Evolutionary conservation across 2,888 invertebrate species (phyloP).

Genomic region (Nephrotoma flavescens): DNA sequence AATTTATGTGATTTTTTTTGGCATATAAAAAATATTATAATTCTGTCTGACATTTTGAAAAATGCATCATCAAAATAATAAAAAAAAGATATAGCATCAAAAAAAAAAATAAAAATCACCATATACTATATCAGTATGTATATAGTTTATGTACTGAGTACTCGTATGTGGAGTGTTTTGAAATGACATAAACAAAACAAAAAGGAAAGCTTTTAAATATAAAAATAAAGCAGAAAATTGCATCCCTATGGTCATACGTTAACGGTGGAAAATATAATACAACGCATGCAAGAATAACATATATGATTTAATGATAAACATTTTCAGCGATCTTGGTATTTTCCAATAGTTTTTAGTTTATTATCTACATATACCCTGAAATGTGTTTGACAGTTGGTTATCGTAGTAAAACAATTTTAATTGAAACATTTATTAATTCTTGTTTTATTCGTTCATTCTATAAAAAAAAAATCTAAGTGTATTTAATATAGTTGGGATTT

Average conservation of each 20-base stretch:
- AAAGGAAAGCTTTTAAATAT: neutral
- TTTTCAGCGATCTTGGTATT: neutral
- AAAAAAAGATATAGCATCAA: neutral
- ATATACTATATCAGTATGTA: neutral
- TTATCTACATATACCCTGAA: too few relatives aligned
- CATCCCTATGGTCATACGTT: neutral
- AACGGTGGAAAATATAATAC: neutral
- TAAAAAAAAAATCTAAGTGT: too few relatives aligned
- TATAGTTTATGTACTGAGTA: neutral
- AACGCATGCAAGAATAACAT: neutral
- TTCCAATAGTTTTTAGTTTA: neutral
- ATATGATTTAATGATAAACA: neutral
- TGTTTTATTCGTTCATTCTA: too few relatives aligned
- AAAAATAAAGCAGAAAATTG: neutral
- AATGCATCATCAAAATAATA: neutral
- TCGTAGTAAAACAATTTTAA: too few relatives aligned
- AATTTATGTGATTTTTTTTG: slow-evolving; percentile 1
- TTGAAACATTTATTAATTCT: too few relatives aligned
- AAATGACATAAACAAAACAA: neutral
- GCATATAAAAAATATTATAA: neutral
- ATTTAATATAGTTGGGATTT: too few relatives aligned
- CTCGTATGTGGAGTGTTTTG: neutral
- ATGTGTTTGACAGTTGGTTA: too few relatives aligned
- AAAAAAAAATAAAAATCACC: neutral
- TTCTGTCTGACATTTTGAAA: slow-evolving; percentile 2